These are phyloP conservation scores for Neodiprion fabricii DNA, from an alignment of 1,140 invertebrate genomes.

Conservation along the genomic window DNA sequence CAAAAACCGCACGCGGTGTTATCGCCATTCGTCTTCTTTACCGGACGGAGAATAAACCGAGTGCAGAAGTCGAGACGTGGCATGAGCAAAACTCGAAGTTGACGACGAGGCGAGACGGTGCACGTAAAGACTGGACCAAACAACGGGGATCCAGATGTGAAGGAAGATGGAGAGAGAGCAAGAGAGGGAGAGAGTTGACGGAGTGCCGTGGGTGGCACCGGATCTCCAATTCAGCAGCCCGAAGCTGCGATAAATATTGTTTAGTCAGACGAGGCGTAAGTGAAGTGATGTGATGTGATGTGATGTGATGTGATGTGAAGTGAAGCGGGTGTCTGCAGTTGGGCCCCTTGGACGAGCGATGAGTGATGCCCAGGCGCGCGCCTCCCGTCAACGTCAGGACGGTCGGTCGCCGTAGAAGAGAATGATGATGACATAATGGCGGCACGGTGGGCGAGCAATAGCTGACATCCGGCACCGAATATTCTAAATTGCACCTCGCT, in stretches of 20 bases:
- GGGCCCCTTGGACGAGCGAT: slow-evolving; percentile 31
- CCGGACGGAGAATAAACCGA: too few species aligned
- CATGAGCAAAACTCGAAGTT: background rate
- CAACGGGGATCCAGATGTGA: background rate
- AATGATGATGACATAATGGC: slow-evolving; percentile 63
- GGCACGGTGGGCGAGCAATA: slow-evolving; percentile 61
- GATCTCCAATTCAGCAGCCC: slow-evolving; percentile 52
- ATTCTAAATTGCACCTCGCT: slow-evolving; percentile 54
- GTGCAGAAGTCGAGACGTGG: background rate
- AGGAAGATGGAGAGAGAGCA: slow-evolving; percentile 24
- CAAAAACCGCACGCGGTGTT: background rate
- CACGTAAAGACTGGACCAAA: background rate
- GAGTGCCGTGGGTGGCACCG: slow-evolving; percentile 43
- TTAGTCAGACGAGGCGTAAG: slow-evolving; percentile 45
- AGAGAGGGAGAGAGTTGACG: slow-evolving; percentile 26
- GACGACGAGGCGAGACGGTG: slow-evolving; percentile 12
- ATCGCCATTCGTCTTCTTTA: background rate
- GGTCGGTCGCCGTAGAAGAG: slow-evolving; percentile 49
- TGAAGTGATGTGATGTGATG: slow-evolving; percentile 30
- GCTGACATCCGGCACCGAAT: slow-evolving; percentile 61
- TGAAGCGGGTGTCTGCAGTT: slow-evolving; percentile 4
- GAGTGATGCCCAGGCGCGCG: slow-evolving; percentile 56
- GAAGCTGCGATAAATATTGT: slow-evolving; percentile 54
- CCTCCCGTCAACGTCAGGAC: slow-evolving; percentile 53
- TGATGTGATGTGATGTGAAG: slow-evolving; percentile 6